Percentiles rank a stretch among this genome's conserved stretches.
Conservation (phyloP, 2,888 invertebrate genomes). For the Horisme vitalbata region DNA sequence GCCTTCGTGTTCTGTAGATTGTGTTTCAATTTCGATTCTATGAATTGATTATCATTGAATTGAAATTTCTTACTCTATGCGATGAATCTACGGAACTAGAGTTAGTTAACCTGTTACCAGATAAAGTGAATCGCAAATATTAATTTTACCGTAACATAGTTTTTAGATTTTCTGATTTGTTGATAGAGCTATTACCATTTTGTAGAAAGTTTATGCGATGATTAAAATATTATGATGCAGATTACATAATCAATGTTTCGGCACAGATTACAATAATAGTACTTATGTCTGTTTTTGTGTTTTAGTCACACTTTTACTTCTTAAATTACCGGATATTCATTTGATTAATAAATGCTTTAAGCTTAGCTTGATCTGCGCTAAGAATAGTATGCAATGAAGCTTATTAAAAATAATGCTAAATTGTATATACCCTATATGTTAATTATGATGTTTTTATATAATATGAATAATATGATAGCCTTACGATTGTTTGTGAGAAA, state of each 20-base stretch:
- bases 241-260: constrained; percentile 23
- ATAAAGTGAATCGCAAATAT: constrained; percentile 35
- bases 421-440: no score
- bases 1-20: constrained; percentile 41
- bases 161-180: constrained; percentile 36
- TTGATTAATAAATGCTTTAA: constrained; percentile 37
- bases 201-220: constrained; percentile 55
- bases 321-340: constrained; percentile 48
- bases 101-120: constrained; percentile 1
- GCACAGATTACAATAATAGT: no score
- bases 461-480: no score
- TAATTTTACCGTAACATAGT: constrained; percentile 34
- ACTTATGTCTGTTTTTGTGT: no score
- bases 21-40: constrained; percentile 40
- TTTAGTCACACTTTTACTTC: constrained; percentile 54
- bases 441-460: no score
- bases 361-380: not conserved
- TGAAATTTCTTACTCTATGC: constrained; percentile 19
- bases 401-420: no score
- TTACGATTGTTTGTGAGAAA: no score
- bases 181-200: constrained; percentile 25
- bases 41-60: constrained; percentile 25
- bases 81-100: constrained; percentile 14
- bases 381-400: no score
- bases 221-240: constrained; percentile 52